Evolutionary conservation across 2,888 invertebrate species (phyloP).

Genomic region (Mechanitis messenoides): DNA sequence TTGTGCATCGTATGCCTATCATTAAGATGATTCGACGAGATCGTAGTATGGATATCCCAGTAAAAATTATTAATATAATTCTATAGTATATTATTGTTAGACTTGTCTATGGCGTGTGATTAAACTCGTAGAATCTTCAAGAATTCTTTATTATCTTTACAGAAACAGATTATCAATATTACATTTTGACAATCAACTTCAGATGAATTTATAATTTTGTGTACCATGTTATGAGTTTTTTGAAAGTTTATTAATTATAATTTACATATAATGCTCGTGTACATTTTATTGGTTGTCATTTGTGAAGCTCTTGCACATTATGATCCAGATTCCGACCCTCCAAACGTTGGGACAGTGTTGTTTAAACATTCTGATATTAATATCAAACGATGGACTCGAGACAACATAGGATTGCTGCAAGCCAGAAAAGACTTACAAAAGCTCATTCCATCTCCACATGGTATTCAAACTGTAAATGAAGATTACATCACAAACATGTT

Average conservation of each 20-base stretch:
- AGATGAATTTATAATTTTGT: constrained; percentile 7
- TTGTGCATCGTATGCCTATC: constrained; percentile 45
- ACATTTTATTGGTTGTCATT: constrained; percentile 19
- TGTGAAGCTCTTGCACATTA: constrained; percentile 26
- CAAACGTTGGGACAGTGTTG: constrained; percentile 59
- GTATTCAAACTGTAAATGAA: constrained; percentile 42
- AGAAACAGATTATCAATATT: no score
- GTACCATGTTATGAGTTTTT: constrained; percentile 38
- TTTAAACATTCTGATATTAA: constrained; percentile 42
- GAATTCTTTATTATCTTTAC: no score
- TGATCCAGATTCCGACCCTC: constrained; percentile 25
- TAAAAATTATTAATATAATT: no score
- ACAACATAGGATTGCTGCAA: constrained; percentile 43
- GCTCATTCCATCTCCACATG: constrained; percentile 44
- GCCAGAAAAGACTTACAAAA: constrained; percentile 53
- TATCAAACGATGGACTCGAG: constrained; percentile 43
- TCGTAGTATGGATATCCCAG: not conserved
- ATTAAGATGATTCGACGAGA: constrained; percentile 20
- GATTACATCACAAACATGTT: constrained; percentile 44
- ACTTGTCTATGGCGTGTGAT: no score
- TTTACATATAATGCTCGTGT: constrained; percentile 33
- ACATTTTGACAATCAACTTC: constrained; percentile 1
- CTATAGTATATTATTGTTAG: no score
- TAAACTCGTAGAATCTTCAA: no score
- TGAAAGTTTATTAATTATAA: constrained; percentile 43